Evolutionary conservation across 37 sponge, comb jelly and placozoan genomes (phyloP).

Genomic region (Lycopodina hypogea): DNA sequence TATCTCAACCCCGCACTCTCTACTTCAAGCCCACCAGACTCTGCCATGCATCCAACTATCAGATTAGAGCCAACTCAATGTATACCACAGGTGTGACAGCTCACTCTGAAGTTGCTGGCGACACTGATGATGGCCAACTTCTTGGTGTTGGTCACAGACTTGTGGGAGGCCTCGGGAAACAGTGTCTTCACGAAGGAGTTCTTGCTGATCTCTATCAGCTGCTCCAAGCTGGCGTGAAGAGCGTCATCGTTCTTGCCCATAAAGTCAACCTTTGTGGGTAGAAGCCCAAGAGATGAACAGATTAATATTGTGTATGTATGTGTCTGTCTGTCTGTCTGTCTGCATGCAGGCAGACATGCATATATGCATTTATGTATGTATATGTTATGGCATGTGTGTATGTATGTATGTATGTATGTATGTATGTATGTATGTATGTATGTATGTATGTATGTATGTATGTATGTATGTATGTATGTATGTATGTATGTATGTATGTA

Average conservation of each 20-base stretch:
- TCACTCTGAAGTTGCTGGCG: conserved; percentile 91
- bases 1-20: no score
- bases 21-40: no score
- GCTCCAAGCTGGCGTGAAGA: conserved; percentile 87
- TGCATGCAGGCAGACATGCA: no score
- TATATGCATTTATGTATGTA: no score
- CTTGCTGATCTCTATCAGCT: conserved; percentile 67
- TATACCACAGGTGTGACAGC: no score
- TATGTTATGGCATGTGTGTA: no score
- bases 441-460: no score
- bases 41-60: neutral
- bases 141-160: conserved; percentile 53
- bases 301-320: neutral
- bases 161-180: conserved; percentile 51
- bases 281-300: neutral
- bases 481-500: no score
- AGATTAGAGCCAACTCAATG: neutral
- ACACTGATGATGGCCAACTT: conserved; percentile 86
- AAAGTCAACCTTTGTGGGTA: conserved; percentile 63
- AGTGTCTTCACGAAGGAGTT: conserved; percentile 70
- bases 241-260: conserved; percentile 96
- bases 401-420: no score
- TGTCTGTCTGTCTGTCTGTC: no score
- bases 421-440: no score
- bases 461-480: no score